Conservation (phyloP, 2,888 invertebrate species). For the Pollenia angustigena region DNA sequence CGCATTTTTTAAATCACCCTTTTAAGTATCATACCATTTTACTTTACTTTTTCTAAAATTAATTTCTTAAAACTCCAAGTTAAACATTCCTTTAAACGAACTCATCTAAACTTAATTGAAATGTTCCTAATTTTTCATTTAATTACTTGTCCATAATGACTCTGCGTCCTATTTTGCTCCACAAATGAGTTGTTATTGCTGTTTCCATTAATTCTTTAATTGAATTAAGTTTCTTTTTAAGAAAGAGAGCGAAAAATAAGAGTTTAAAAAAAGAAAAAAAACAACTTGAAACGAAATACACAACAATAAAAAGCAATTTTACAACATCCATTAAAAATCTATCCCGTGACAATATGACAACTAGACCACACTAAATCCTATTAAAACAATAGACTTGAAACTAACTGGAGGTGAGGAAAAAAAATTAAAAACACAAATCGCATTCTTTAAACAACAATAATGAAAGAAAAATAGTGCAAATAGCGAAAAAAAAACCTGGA, state of each 20-base stretch:
- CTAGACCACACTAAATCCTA: slow-evolving; percentile 68
- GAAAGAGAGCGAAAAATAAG: slow-evolving; percentile 24
- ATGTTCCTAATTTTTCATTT: background rate
- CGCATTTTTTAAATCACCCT: no score
- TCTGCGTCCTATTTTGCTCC: slow-evolving; percentile 38
- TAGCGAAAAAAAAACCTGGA: slow-evolving; percentile 44
- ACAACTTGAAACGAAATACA: slow-evolving; percentile 4
- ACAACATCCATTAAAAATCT: slow-evolving; percentile 54
- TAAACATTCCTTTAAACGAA: no score
- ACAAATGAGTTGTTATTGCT: slow-evolving; percentile 29
- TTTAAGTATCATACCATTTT: no score
- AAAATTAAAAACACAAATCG: slow-evolving; percentile 13
- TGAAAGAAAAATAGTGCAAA: slow-evolving; percentile 27
- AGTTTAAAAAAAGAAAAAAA: background rate
- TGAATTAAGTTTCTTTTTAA: slow-evolving; percentile 62
- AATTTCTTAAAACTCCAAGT: no score
- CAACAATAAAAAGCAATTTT: slow-evolving; percentile 1
- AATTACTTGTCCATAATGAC: slow-evolving; percentile 28
- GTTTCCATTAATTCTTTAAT: slow-evolving; percentile 50
- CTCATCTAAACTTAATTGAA: background rate
- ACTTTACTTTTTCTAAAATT: no score
- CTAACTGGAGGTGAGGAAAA: background rate
- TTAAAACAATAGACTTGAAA: slow-evolving; percentile 32
- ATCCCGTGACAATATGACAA: slow-evolving; percentile 66
- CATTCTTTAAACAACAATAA: slow-evolving; percentile 48